These are phyloP conservation scores for Pseudochromis fuscus DNA, from an alignment of 2,797 vertebrate species.

Conservation along the genomic window DNA sequence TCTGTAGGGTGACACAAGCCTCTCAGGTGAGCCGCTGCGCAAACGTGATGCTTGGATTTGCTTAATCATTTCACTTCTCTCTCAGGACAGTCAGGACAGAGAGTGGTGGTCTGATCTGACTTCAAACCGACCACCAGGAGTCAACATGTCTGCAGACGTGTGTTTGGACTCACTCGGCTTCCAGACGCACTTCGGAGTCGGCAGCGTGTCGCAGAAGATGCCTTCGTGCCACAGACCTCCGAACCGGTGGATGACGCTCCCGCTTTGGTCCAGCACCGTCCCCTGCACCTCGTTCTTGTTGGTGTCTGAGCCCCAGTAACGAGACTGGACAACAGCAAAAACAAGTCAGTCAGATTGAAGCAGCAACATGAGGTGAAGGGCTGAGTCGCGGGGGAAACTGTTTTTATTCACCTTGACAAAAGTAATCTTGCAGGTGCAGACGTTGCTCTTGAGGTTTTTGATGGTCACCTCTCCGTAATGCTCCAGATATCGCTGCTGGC, in stretches of 20 bases:
- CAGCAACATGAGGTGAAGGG: rapidly evolving
- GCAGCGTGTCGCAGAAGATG: conserved; percentile 90
- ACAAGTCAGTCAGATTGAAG: background rate
- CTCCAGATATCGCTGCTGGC: conserved; percentile 95
- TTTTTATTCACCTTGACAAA: conserved; percentile 90
- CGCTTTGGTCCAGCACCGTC: conserved; percentile 88
- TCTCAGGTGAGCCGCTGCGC: conserved; percentile 34
- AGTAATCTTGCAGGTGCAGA: conserved; percentile 93
- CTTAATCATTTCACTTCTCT: conserved; percentile 1
- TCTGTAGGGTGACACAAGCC: conserved; percentile 77
- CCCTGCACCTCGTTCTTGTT: conserved; percentile 94
- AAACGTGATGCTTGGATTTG: conserved; percentile 57
- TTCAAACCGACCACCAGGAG: too few species aligned
- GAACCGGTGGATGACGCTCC: conserved; percentile 90
- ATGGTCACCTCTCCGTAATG: conserved; percentile 94
- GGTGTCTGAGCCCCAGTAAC: conserved; percentile 92
- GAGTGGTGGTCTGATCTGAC: too few species aligned
- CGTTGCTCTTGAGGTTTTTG: conserved; percentile 88
- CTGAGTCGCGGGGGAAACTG: background rate
- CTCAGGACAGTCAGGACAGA: too few species aligned
- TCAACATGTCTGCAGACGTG: too few species aligned
- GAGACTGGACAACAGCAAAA: conserved; percentile 81
- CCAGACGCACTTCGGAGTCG: conserved; percentile 91
- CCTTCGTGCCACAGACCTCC: conserved; percentile 95
- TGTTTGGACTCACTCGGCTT: conserved; percentile 90